These are phyloP conservation scores for Pardosa pseudoannulata DNA, from an alignment of 2,888 invertebrate genomes.

Conservation along the genomic window DNA sequence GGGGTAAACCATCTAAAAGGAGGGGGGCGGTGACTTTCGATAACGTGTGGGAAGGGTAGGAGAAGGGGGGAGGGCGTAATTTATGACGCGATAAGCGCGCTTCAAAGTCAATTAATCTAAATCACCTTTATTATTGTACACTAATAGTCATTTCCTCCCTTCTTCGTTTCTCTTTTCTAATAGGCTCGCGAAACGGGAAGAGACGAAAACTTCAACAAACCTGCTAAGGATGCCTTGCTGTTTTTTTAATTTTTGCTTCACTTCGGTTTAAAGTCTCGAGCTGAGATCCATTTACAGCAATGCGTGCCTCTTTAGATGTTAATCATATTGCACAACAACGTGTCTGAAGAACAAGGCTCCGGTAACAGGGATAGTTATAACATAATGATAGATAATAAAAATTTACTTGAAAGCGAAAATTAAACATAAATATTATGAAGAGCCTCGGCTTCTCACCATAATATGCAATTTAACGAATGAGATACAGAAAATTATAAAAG, in stretches of 20 bases:
- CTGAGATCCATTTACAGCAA: background rate
- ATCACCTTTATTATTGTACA: slow-evolving; percentile 72
- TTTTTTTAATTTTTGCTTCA: too few species aligned
- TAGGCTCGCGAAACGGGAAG: slow-evolving; percentile 29
- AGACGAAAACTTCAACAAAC: background rate
- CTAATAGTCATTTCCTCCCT: slow-evolving; percentile 70
- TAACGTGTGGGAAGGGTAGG: slow-evolving; percentile 32
- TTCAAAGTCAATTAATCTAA: slow-evolving; percentile 71
- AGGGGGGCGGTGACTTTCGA: slow-evolving; percentile 33
- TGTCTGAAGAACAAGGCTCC: too few species aligned
- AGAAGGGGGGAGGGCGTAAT: slow-evolving; percentile 32
- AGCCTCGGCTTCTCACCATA: too few species aligned
- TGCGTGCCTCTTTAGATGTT: too few species aligned
- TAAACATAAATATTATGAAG: too few species aligned
- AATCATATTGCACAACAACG: too few species aligned
- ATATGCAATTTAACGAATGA: too few species aligned
- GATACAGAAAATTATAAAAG: too few species aligned
- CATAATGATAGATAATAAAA: too few species aligned
- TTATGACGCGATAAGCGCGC: slow-evolving; percentile 69
- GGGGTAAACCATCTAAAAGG: slow-evolving; percentile 66
- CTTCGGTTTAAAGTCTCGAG: background rate
- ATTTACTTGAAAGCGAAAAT: too few species aligned
- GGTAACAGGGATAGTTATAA: too few species aligned
- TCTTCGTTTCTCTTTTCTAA: slow-evolving; percentile 48
- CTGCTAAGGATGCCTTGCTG: background rate